Conservation (phyloP, 2,888 invertebrate species). For the Tromatobia lineatoria region DNA sequence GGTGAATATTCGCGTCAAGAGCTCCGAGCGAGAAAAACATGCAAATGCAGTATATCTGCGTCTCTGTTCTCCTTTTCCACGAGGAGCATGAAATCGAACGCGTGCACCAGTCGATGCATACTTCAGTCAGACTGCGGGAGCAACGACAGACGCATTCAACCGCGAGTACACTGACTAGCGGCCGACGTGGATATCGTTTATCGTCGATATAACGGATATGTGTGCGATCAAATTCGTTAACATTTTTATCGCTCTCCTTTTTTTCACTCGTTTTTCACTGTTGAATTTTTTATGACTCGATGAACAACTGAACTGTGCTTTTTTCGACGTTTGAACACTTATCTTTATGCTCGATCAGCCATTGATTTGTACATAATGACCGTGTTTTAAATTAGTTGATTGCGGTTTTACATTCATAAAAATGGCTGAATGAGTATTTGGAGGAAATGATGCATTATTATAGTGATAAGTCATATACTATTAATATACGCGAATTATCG, state of each 20-base stretch:
- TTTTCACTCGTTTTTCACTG: not conserved
- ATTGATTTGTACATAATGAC: not conserved
- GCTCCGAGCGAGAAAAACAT: not conserved
- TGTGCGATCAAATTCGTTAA: conserved; percentile 18
- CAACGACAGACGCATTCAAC: conserved; percentile 24
- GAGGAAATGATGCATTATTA: too few species aligned
- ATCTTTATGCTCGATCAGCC: not conserved
- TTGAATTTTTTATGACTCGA: not conserved
- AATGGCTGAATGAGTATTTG: too few species aligned
- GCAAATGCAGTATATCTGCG: conserved; percentile 1
- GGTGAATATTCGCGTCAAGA: not conserved
- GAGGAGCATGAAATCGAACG: conserved; percentile 18
- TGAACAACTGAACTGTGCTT: not conserved
- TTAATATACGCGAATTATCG: too few species aligned
- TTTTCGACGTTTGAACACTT: conserved; percentile 1
- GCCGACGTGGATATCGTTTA: not conserved
- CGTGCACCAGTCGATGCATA: conserved; percentile 1
- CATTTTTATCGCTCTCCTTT: not conserved
- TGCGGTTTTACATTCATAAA: not conserved
- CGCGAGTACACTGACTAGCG: not conserved
- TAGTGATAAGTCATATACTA: too few species aligned
- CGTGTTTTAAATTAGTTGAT: not conserved
- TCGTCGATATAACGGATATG: not conserved
- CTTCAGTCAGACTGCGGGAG: not conserved
- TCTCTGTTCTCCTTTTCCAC: not conserved